A percentile compares a stretch with the other conserved stretches of the same genome.
These are phyloP conservation scores for Cricetomys ansorgei DNA, from an alignment of 2,113 vertebrate species.

Conservation along the genomic window DNA sequence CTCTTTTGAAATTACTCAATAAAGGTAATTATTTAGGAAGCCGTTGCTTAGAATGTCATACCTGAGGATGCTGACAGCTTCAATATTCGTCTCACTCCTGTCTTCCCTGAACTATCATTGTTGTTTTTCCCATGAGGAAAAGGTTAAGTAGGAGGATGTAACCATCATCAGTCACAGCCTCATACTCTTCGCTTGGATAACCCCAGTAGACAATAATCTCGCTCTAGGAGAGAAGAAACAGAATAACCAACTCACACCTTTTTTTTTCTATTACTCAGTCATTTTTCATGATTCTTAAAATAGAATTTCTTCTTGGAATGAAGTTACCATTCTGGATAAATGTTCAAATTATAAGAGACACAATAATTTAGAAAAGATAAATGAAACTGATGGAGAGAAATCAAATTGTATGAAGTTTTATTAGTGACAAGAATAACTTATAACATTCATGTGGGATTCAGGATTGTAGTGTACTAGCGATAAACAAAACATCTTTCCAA, in stretches of 20 bases:
- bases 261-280: neutral
- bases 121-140: conserved; percentile 71
- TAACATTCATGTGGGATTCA: conserved; percentile 41
- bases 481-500: neutral
- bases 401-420: neutral
- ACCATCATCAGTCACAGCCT: conserved; percentile 78
- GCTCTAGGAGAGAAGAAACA: neutral
- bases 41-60: neutral
- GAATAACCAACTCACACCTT: neutral
- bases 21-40: neutral
- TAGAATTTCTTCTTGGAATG: neutral
- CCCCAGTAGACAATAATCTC: conserved; percentile 60
- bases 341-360: neutral
- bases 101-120: neutral
- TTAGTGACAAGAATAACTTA: conserved; percentile 21
- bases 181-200: conserved; percentile 78
- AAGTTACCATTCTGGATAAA: neutral
- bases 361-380: neutral
- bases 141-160: conserved; percentile 81
- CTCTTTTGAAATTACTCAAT: neutral
- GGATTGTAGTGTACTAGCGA: neutral
- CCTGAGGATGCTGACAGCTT: neutral
- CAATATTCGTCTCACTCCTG: neutral
- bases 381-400: neutral
- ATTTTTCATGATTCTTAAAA: neutral